A percentile compares a stretch with the other conserved stretches of the same genome.
phyloP scores from a whole-genome alignment of 2,888 invertebrate species.

The Cheilosia urbana region DNA sequence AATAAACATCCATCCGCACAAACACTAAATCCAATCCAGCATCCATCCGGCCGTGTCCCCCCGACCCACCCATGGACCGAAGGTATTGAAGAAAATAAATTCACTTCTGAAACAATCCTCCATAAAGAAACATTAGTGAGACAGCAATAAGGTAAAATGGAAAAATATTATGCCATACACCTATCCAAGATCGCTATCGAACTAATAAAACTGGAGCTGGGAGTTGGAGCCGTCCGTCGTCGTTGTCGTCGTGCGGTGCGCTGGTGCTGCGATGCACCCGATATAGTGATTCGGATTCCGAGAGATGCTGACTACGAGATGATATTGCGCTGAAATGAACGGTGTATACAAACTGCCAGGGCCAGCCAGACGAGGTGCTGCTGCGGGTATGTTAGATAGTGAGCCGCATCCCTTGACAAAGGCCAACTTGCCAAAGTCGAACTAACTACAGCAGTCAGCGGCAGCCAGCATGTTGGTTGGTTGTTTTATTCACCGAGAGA shows the following conservation, averaged over 20 bases:
- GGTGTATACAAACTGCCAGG: slow-evolving; percentile 12
- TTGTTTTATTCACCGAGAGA: slow-evolving; percentile 1
- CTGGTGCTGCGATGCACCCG: slow-evolving; percentile 63
- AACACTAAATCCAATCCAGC: slow-evolving; percentile 57
- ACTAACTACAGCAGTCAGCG: slow-evolving; percentile 30
- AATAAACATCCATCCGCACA: slow-evolving; percentile 51
- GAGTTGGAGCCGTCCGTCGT: slow-evolving; percentile 6
- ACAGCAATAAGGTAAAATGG: slow-evolving; percentile 78
- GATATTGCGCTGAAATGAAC: slow-evolving; percentile 33
- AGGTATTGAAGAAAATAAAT: slow-evolving; percentile 73
- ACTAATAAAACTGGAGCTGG: slow-evolving; percentile 76
- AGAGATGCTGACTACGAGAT: slow-evolving; percentile 66
- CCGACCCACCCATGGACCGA: background rate
- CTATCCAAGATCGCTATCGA: slow-evolving; percentile 77
- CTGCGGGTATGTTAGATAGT: slow-evolving; percentile 58
- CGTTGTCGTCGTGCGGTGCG: slow-evolving; percentile 2
- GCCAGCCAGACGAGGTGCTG: slow-evolving; percentile 19
- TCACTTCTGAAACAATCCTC: slow-evolving; percentile 77
- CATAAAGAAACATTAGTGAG: slow-evolving; percentile 78
- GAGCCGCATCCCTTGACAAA: slow-evolving; percentile 66
- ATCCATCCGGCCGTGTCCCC: slow-evolving; percentile 6
- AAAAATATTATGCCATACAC: slow-evolving; percentile 78
- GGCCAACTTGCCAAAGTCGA: slow-evolving; percentile 35
- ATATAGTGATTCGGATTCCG: slow-evolving; percentile 69
- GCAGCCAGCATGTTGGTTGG: slow-evolving; percentile 44